Evolutionary conservation across 2,888 invertebrate species (phyloP).

Genomic region (Leucozona laternaria): DNA sequence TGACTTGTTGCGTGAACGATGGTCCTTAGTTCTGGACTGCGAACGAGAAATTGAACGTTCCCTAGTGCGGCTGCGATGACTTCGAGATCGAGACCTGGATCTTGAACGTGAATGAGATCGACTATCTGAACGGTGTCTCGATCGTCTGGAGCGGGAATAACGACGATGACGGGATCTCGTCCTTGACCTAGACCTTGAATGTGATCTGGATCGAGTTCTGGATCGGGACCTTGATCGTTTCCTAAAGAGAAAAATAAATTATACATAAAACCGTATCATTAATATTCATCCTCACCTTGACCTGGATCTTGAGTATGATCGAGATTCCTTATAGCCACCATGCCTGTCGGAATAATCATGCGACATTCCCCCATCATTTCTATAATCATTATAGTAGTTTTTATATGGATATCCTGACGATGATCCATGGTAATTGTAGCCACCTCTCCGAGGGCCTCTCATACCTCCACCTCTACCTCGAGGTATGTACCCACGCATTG

Average conservation of each 20-base stretch:
- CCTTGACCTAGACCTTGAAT: constrained; percentile 67
- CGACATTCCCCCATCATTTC: constrained; percentile 81
- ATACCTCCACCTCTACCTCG: constrained; percentile 82
- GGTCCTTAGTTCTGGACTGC: constrained; percentile 66
- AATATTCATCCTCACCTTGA: constrained; percentile 75
- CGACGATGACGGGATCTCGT: constrained; percentile 75
- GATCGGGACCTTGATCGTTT: constrained; percentile 76
- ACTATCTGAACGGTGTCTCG: constrained; percentile 81
- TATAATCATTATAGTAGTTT: constrained; percentile 79
- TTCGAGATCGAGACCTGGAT: constrained; percentile 82
- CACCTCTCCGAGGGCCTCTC: constrained; percentile 83
- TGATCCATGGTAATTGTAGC: constrained; percentile 78
- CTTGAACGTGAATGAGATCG: constrained; percentile 79
- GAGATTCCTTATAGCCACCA: constrained; percentile 83
- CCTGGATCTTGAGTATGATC: constrained; percentile 79
- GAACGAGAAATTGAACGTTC: constrained; percentile 76
- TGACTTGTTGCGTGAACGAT: constrained; percentile 44
- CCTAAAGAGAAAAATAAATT: constrained; percentile 53
- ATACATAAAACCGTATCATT: background rate
- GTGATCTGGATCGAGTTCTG: constrained; percentile 70
- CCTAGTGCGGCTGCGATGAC: constrained; percentile 76
- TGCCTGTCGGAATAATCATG: constrained; percentile 87
- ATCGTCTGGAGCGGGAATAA: constrained; percentile 77
- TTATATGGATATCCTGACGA: constrained; percentile 77
- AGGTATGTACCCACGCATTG: constrained; percentile 82